Evolutionary conservation across 2,113 vertebrate genomes (phyloP), one percentile per base, ranked within the genome.

Genomic region (Puntigrus tetrazona): DNA sequence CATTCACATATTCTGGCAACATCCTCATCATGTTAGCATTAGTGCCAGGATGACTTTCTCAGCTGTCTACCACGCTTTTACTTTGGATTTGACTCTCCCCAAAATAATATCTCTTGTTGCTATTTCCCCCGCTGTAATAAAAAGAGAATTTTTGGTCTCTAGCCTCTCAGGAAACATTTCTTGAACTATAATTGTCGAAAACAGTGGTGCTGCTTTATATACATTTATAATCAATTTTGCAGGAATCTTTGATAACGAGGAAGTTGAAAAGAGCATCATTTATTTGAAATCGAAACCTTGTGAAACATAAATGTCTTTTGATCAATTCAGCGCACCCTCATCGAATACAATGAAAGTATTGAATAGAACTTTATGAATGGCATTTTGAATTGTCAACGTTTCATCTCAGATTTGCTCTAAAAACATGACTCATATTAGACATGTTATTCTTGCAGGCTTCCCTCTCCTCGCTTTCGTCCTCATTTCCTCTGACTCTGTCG

Each of bases 351-450:
- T n/a, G n/a, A 38, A 69, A 69, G 20, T 34, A 69, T 38, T 38
- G n/a, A n/a, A n/a, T n/a, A n/a, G n/a, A 38, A 5, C 36, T 43
- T 7, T 72, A 43, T 72, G 36, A 72, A 72, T 25, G 7, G 14
- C 14, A 47, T 7, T n/a, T 25, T 41, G n/a, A 16, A 70, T 34
- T 59, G 63, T 67, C 83, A 72, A 27, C 50, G 1, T 22, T 52
- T 10, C 10, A 20, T 72, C 65, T 57, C 18, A 31, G 72, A 70
- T 70, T 25, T 74, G 50, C 36, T 7, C 86, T 76, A 84, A 89
- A 72, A 89, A 88, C 88, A 83, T 89, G 88, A 86, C 85, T 85
- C 52, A 75, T 90, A 84, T 50, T 50, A 50, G 47, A 18, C 47
- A 7, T 20, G 20, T 88, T 88, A 85, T 88, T 84, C 78, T 81